Evolutionary conservation across 2,888 invertebrate species (phyloP).

Genomic region (Parascotia fuliginaria): DNA sequence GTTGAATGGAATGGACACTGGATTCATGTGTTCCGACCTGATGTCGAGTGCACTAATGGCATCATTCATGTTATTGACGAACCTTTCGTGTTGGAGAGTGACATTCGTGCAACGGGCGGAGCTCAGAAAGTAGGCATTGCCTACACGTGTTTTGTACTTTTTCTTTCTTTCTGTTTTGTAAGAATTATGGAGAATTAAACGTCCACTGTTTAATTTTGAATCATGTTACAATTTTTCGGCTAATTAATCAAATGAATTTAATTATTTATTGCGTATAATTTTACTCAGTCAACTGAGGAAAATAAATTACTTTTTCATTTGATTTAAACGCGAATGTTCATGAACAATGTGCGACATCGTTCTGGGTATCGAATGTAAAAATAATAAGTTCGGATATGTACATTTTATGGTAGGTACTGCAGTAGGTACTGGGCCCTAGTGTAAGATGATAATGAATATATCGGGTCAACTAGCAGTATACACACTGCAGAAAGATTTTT

Average conservation of each 20-base stretch:
- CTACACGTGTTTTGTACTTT: constrained; percentile 53
- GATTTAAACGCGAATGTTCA: constrained; percentile 3
- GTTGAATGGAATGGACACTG: constrained; percentile 94
- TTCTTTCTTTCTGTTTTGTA: constrained; percentile 61
- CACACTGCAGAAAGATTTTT: constrained; percentile 2
- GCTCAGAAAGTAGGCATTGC: constrained; percentile 60
- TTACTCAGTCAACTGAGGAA: neutral
- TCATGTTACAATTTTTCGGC: constrained; percentile 41
- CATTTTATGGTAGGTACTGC: constrained; percentile 26
- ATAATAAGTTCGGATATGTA: constrained; percentile 21
- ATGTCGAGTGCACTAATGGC: constrained; percentile 98
- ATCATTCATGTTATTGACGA: constrained; percentile 97
- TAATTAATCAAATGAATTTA: constrained; percentile 21
- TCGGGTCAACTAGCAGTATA: constrained; percentile 3
- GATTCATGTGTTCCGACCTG: constrained; percentile 94
- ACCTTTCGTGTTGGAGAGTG: constrained; percentile 93
- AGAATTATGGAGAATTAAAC: constrained; percentile 65
- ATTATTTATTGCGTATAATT: neutral
- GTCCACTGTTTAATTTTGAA: constrained; percentile 39
- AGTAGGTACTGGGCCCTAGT: constrained; percentile 26
- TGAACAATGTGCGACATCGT: constrained; percentile 7
- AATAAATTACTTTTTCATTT: constrained; percentile 3
- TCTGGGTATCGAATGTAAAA: constrained; percentile 21
- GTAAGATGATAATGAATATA: constrained; percentile 21
- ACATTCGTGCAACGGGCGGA: constrained; percentile 90